Evolutionary conservation across 2,797 vertebrate species (phyloP).

Genomic region (Morelia viridis): DNA sequence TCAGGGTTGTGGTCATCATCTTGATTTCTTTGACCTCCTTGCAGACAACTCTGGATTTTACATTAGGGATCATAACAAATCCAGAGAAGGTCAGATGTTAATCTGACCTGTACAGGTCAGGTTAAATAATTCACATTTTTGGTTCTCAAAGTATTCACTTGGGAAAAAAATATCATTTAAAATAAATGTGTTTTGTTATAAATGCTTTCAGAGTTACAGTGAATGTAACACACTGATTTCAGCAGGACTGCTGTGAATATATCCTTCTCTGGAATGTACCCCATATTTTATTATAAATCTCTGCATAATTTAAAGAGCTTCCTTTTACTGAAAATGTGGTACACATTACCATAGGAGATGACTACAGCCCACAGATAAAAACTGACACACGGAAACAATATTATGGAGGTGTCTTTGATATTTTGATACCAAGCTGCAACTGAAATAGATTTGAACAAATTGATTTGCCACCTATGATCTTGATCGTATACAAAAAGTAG

Average conservation of each 20-base stretch:
- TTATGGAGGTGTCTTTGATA: neutral
- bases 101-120: neutral
- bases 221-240: neutral
- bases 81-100: neutral
- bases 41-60: neutral
- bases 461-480: slow-evolving; percentile 8
- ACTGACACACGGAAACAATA: neutral
- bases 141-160: neutral
- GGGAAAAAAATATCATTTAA: neutral
- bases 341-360: neutral
- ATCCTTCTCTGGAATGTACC: neutral
- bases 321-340: neutral
- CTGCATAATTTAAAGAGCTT: neutral
- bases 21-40: neutral
- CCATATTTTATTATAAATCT: neutral
- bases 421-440: neutral
- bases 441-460: neutral
- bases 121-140: neutral
- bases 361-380: slow-evolving; percentile 7
- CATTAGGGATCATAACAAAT: neutral
- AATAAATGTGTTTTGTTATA: neutral
- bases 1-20: neutral
- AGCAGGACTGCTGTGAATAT: neutral
- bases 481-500: neutral
- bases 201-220: neutral